Percentiles rank a stretch among this genome's conserved stretches.
Conservation (phyloP, 2,797 vertebrate genomes). For the Craterocephalus amniculus region DNA sequence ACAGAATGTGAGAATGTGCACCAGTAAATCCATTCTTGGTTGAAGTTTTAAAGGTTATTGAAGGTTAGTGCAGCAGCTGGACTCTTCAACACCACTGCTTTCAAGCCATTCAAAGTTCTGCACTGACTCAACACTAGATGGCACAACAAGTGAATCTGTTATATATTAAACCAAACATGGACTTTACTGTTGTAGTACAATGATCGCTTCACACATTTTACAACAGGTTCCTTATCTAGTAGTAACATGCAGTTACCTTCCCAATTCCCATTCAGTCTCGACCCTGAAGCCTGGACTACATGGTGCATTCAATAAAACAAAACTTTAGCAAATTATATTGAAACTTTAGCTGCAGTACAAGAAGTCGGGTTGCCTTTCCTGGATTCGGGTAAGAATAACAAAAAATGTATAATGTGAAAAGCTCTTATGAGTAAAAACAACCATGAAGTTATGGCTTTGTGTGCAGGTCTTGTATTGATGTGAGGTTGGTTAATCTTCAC, state of each 20-base stretch:
- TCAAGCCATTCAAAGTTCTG: background rate
- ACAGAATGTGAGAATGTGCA: background rate
- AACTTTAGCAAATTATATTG: background rate
- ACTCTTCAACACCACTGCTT: background rate
- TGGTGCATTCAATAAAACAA: background rate
- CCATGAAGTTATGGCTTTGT: background rate
- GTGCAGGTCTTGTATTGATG: background rate
- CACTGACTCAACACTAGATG: constrained; percentile 53
- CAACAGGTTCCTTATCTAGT: background rate
- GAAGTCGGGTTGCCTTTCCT: constrained; percentile 1
- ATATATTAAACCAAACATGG: background rate
- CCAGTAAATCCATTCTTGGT: background rate
- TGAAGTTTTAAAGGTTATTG: background rate
- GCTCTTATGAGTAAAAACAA: background rate
- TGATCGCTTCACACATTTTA: background rate
- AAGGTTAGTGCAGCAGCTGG: background rate
- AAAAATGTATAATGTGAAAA: background rate
- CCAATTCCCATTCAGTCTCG: background rate
- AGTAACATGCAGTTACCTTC: background rate
- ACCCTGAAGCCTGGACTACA: background rate
- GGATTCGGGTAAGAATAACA: constrained; percentile 42
- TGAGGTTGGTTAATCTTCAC: background rate
- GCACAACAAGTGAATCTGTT: constrained; percentile 21
- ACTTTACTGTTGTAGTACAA: background rate
- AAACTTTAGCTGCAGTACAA: background rate